Percentiles rank a stretch among this genome's conserved stretches.
phyloP scores from a whole-genome alignment of 2,797 vertebrate genomes.

The Clamator glandarius region DNA sequence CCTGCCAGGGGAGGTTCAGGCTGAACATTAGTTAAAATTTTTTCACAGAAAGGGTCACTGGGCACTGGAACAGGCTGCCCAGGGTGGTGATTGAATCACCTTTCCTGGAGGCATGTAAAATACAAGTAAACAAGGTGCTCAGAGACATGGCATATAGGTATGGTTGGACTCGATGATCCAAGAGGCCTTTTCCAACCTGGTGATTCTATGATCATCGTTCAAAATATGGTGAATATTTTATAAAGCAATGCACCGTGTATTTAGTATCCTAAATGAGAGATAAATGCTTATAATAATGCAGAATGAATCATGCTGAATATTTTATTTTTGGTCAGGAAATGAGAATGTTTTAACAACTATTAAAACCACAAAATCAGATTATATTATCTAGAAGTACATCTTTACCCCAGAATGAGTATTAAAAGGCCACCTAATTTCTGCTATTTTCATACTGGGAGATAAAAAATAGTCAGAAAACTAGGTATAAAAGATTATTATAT shows the following conservation, averaged over 20 bases:
- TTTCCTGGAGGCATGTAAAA: too few species aligned
- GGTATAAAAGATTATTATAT: not conserved
- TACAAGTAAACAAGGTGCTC: too few species aligned
- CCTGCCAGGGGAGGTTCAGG: too few species aligned
- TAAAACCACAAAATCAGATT: not conserved
- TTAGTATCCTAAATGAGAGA: not conserved
- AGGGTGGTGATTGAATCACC: too few species aligned
- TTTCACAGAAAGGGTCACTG: too few species aligned
- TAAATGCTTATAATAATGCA: not conserved
- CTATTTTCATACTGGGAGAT: not conserved
- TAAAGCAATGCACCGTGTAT: not conserved
- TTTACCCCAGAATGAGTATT: not conserved
- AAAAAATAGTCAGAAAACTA: not conserved
- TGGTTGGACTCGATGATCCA: too few species aligned
- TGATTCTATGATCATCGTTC: not conserved
- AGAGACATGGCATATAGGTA: too few species aligned
- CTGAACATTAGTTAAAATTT: too few species aligned
- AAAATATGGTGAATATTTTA: conserved; percentile 22
- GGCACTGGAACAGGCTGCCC: too few species aligned
- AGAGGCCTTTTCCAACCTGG: too few species aligned
- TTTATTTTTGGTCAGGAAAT: not conserved
- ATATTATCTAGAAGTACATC: not conserved
- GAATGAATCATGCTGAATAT: not conserved
- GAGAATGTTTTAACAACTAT: not conserved
- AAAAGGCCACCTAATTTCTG: conserved; percentile 8